Percentiles rank a stretch among this genome's conserved stretches.
Conservation (phyloP, 2,888 invertebrate species). For the Mantis religiosa region DNA sequence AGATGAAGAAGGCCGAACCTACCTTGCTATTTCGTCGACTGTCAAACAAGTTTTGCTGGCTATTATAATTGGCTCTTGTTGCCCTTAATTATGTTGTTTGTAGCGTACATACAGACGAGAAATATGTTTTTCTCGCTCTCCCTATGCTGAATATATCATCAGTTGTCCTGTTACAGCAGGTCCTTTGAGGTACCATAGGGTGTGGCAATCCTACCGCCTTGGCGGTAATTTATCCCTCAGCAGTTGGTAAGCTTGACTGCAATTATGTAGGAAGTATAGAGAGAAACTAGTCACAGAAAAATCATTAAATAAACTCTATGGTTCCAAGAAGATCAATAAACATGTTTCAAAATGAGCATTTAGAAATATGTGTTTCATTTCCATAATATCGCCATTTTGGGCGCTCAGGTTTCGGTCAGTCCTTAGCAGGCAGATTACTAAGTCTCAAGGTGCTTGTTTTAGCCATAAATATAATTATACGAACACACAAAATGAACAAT, state of each 20-base stretch:
- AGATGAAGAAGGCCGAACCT: not conserved
- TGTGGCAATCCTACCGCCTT: not conserved
- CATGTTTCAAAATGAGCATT: not conserved
- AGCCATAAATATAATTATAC: not conserved
- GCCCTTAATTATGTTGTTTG: slow-evolving; percentile 21
- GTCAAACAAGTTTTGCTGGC: slow-evolving; percentile 19
- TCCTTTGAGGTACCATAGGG: not conserved
- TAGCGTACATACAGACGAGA: not conserved
- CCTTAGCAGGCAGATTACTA: not conserved
- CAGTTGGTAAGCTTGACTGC: not conserved
- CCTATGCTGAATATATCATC: not conserved
- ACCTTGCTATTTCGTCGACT: not conserved
- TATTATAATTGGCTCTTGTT: slow-evolving; percentile 23
- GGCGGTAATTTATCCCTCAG: not conserved
- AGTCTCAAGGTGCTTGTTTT: not conserved
- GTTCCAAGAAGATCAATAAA: not conserved
- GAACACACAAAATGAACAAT: not conserved
- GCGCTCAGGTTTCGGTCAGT: not conserved
- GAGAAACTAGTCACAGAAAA: not conserved
- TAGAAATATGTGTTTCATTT: not conserved
- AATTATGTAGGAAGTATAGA: not conserved
- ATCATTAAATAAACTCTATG: not conserved
- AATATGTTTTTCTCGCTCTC: not conserved
- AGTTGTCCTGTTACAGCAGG: not conserved
- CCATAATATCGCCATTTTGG: not conserved